Base-by-base conservation (phyloP, 92 coral and sea anemone genomes). In the Blastomussa wellsi region DNA sequence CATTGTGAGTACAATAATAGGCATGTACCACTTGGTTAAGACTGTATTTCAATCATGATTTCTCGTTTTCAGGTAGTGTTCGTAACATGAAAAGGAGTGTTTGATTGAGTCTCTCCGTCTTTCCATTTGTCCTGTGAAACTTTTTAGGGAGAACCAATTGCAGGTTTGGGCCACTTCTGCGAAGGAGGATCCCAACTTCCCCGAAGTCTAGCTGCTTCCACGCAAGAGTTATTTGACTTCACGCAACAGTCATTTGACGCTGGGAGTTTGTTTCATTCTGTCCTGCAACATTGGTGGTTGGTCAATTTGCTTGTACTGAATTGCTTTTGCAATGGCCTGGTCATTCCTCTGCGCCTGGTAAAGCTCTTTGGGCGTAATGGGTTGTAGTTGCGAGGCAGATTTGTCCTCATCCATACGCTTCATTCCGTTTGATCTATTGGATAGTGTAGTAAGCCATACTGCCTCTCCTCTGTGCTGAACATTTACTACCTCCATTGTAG, bases 151-250 rank as follows among this genome's bases (percentile, higher is more conserved):
- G 89, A 48, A 86, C 89, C 51, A 87, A 55, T 74, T 90, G 89
- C 42, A 77, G 44, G 32, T 90, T 42, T 37, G 79, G 36, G 71
- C 95, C 89, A 72, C 93, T 82, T 83, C 37, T 47, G 79, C 60
- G 79, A 16, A 42, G 19, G 28, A 76, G 79, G 38, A 76, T 76
- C 3, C 62, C 64, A 7, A 28, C 79, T 26, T 76, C 79, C 26
- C 42, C 91, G 4, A 87, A 31, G 36, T 86, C 88, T 41, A 90
- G 77, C 59, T 79, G 87, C 78, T 76, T 87, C 91, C 91, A 92
- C n/a, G n/a, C n/a, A n/a, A n/a, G n/a, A n/a, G n/a, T n/a, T n/a
- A n/a, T n/a, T n/a, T n/a, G n/a, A n/a, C n/a, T 55, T 90, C 89
- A 13, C 79, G 86, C 79, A 90, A 79, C 78, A 92, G 90, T n/a